Evolutionary conservation across 2,113 vertebrate species (phyloP), one percentile per base, ranked within the genome.

Genomic region (Pelmatolapia mariae): DNA sequence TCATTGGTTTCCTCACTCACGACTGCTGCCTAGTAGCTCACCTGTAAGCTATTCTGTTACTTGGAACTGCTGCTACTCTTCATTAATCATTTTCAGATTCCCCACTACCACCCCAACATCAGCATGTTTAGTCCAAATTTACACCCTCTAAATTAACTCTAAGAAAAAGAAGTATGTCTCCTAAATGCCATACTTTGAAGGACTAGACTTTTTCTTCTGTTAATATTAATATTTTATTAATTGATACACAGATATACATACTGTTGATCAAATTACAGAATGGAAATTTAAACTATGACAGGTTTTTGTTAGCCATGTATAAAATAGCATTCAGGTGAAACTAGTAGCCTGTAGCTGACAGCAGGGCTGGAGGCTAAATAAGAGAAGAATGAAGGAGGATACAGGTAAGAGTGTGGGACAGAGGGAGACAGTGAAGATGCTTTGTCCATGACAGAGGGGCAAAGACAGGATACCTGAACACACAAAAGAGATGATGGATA

Each of bases 401-500:
- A 19, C 50, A 52, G 50, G 50, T 19, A 8, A 45, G 40, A 73
- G n/a, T 43, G 38, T 29, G 10, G 1, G 43, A 31, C 71, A 47
- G 43, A 78, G 26, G 24, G 16, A 78, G 24, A 31, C 16, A 47
- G 24, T 29, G 43, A 50, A 5, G 43, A 29, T 29, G 18, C 16
- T 4, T 8, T 76, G 1, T 19, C 71, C 10, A 5, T 1, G 24
- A 47, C 43, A 47, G 40, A 76, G 24, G 15, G 0, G 40, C 22
- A 29, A 10, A 73, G 15, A 45, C 8, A 73, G 29, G 12, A 22
- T 13, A 79, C 47, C 1, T 3, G 1, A 73, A 73, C 6, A 73
- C 9, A 47, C 9, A 26, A 71, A 10, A 73, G 40, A 47, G 13
- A 73, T 10, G 0, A 47, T 11, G 0, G 1, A 2, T 4, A 16